phyloP scores from a whole-genome alignment of 2,113 vertebrate species.

The Brienomyrus longianalis region DNA sequence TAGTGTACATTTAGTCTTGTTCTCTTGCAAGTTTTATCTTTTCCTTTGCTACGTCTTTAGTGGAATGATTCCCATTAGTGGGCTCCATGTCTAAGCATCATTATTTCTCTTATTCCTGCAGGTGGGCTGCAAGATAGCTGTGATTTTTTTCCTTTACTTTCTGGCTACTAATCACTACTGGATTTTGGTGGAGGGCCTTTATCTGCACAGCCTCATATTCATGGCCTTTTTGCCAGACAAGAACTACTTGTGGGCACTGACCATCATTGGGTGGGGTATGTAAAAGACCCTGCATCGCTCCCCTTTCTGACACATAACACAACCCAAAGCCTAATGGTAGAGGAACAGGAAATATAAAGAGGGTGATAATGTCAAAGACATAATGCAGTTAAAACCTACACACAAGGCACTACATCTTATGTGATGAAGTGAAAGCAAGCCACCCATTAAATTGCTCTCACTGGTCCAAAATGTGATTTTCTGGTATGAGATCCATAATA shows the following conservation, averaged over 20 bases:
- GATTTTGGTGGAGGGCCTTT: constrained; percentile 88
- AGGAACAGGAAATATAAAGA: neutral
- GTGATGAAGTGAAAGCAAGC: neutral
- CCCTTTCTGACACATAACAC: neutral
- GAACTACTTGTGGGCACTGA: constrained; percentile 80
- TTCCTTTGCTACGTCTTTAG: neutral
- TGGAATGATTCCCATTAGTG: neutral
- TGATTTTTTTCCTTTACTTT: constrained; percentile 85
- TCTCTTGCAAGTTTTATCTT: neutral
- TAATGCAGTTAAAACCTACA: neutral
- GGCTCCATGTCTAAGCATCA: neutral
- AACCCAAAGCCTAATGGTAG: neutral
- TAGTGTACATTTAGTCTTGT: neutral
- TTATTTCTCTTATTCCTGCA: constrained; percentile 35
- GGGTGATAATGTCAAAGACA: neutral
- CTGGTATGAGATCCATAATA: neutral
- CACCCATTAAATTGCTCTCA: neutral
- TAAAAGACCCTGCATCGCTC: neutral
- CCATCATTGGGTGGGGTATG: constrained; percentile 85
- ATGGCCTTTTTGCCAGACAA: constrained; percentile 87
- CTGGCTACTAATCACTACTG: constrained; percentile 89
- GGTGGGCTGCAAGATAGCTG: constrained; percentile 81
- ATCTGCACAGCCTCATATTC: constrained; percentile 86
- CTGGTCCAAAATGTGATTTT: neutral
- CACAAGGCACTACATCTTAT: neutral